Evolutionary conservation across 2,113 vertebrate species (phyloP).

Genomic region (Tupaia chinensis): DNA sequence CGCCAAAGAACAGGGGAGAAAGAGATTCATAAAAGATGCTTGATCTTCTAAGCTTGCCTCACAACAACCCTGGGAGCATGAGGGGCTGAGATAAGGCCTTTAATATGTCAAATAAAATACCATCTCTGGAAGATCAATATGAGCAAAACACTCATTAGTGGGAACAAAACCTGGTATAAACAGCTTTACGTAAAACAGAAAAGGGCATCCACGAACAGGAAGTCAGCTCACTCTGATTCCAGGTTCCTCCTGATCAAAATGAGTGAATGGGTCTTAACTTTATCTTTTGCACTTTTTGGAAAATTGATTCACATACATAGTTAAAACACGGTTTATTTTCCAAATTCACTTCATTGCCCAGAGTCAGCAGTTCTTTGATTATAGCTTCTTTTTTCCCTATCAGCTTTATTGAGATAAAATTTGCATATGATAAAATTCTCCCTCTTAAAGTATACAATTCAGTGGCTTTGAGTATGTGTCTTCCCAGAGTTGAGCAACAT

Average conservation of each 20-base stretch:
- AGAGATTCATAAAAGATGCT: constrained; percentile 6
- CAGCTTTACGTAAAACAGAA: constrained; percentile 69
- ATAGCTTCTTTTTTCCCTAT: background rate
- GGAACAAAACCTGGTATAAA: constrained; percentile 58
- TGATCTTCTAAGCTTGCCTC: constrained; percentile 3
- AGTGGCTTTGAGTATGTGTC: background rate
- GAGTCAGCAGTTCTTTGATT: background rate
- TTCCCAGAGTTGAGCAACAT: background rate
- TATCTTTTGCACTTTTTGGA: background rate
- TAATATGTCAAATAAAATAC: constrained; percentile 65
- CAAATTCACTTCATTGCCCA: background rate
- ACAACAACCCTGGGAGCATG: constrained; percentile 33
- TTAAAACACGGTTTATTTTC: background rate
- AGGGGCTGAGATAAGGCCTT: constrained; percentile 52
- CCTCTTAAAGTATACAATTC: background rate
- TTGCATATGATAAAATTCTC: background rate
- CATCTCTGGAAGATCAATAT: constrained; percentile 65
- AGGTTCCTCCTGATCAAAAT: constrained; percentile 55
- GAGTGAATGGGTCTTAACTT: background rate
- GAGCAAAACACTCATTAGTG: constrained; percentile 59
- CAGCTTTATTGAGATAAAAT: background rate
- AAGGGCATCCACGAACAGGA: constrained; percentile 14
- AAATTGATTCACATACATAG: background rate
- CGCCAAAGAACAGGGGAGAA: constrained; percentile 60
- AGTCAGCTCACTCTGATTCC: background rate